Base-by-base conservation (phyloP, 2,797 vertebrate genomes). In the Crypturellus tataupa region DNA sequence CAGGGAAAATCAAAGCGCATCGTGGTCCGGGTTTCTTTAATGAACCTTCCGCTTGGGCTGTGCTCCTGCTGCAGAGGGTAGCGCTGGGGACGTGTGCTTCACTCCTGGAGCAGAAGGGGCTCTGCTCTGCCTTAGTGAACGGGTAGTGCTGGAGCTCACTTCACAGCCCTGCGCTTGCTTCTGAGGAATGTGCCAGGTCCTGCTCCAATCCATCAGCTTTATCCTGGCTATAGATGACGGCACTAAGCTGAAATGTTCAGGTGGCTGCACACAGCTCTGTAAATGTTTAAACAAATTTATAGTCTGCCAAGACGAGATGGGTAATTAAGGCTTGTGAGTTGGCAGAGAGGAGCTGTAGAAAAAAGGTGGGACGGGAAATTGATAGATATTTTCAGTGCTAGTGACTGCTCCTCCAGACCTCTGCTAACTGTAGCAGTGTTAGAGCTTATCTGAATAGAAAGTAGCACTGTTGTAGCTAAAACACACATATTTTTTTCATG, bases 401-500 rank as follows among this genome's bases (percentile, higher is more conserved):
- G 42, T 64, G 70, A 35, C 42, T 85, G 70, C 33, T 94, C 4
- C 16, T 90, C 39, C 80, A 16, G 56, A 85, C 35, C 25, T 87
- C 39, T 56, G 19, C n/a, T 91, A 71, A 62, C 35, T 82, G 0
- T 59, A 39, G 59, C 49, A 87, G 33, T 39, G 16, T 73, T 89
- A 62, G n/a, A 33, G 11, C 9, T 76, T 75, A 6, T 55, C 49
- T 87, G 40, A 27, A 7, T 17, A 64, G 46, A 69, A 76, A 29
- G 23, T 67, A 70, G 70, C 24, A n/a, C 24, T 6, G 1, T 20
- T 70, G 42, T 55, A 91, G 51, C 42, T 56, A 46, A 56, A 17
- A 2, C 3, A 0, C 6, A 8, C 20, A n/a, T 39, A 1, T 4
- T 0, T 6, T 25, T 39, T 4, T 20, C 2, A 0, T 15, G 14